phyloP scores from a whole-genome alignment of 2,797 vertebrate genomes.

The Megaceryle alcyon region DNA sequence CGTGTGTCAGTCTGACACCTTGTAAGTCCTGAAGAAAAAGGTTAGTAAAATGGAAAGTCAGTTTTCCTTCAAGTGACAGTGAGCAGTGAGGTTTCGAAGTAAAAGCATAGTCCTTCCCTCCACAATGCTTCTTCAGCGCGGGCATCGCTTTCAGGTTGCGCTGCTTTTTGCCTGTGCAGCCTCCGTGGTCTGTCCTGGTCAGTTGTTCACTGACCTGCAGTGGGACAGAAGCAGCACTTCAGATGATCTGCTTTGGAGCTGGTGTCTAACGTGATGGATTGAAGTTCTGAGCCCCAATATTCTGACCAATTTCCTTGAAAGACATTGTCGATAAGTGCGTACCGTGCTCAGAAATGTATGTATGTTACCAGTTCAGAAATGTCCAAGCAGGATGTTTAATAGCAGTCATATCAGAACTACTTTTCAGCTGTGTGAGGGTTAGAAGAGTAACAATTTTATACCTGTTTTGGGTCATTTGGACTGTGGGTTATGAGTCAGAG shows the following conservation, averaged over 20 bases:
- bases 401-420: not conserved
- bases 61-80: not conserved
- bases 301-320: not conserved
- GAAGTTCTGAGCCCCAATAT: not conserved
- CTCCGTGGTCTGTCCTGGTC: accelerated
- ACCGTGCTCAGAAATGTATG: too few species aligned
- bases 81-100: not conserved
- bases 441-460: not conserved
- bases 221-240: not conserved
- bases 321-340: accelerated
- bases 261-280: not conserved
- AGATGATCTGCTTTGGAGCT: not conserved
- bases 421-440: not conserved
- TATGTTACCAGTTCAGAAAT: not conserved
- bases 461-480: not conserved
- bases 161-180: accelerated
- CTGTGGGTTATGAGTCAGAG: not conserved
- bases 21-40: not conserved
- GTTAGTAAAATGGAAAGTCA: not conserved
- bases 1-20: not conserved
- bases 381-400: not conserved
- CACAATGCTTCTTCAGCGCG: not conserved
- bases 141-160: not conserved
- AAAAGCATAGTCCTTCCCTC: not conserved
- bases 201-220: not conserved